phyloP scores from a whole-genome alignment of 2,113 vertebrate genomes.

The Pantherophis guttatus region DNA sequence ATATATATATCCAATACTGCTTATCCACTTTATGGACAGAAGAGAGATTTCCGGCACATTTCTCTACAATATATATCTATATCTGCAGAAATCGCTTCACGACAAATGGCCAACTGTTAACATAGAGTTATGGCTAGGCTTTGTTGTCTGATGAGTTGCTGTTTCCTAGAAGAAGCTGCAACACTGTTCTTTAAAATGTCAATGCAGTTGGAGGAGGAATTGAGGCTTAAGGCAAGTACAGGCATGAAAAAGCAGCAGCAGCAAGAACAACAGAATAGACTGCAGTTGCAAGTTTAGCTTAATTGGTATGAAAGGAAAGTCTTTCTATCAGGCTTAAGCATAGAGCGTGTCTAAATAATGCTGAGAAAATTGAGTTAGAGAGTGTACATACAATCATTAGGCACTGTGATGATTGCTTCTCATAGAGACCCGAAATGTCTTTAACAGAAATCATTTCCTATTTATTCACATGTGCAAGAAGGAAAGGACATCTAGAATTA shows the following conservation, averaged over 20 bases:
- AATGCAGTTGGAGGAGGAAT: slow-evolving; percentile 53
- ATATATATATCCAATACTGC: too few relatives aligned
- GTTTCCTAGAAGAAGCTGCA: slow-evolving; percentile 18
- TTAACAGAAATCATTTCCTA: slow-evolving; percentile 63
- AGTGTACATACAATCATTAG: slow-evolving; percentile 57
- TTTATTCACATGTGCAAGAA: slow-evolving; percentile 62
- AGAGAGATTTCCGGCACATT: neutral
- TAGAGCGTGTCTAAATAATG: slow-evolving; percentile 61
- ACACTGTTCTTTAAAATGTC: slow-evolving; percentile 30
- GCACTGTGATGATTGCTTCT: slow-evolving; percentile 61
- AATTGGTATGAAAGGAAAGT: slow-evolving; percentile 63
- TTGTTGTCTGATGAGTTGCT: neutral
- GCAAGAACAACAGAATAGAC: slow-evolving; percentile 61
- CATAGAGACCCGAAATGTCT: slow-evolving; percentile 57
- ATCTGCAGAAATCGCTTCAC: neutral
- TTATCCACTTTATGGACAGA: neutral
- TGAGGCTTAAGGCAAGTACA: slow-evolving; percentile 42
- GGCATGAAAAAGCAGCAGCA: slow-evolving; percentile 32
- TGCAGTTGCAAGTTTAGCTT: slow-evolving; percentile 59
- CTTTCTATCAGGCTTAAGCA: slow-evolving; percentile 62
- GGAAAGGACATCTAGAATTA: slow-evolving; percentile 69
- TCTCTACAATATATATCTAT: too few relatives aligned
- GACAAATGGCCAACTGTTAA: neutral
- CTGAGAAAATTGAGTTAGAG: slow-evolving; percentile 69
- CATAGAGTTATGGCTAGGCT: neutral